Conservation (phyloP, 2,888 invertebrate species). For the Pristionchus arcanus region DNA sequence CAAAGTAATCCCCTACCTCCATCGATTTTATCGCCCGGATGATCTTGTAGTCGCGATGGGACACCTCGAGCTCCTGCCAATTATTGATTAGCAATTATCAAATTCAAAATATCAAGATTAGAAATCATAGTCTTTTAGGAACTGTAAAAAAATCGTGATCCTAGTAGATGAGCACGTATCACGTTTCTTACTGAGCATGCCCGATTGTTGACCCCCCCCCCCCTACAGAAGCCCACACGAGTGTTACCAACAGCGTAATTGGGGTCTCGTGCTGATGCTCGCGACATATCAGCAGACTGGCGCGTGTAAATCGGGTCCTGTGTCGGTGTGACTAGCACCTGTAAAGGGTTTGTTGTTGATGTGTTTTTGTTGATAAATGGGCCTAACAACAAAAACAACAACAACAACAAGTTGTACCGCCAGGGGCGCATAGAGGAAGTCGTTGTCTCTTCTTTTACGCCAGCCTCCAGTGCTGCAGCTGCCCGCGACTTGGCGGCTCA, state of each 20-base stretch:
- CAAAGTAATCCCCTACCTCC: neutral
- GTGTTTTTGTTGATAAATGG: no score
- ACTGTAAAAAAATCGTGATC: no score
- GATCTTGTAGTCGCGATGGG: slow-evolving; percentile 44
- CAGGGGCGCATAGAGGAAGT: neutral
- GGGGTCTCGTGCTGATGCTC: no score
- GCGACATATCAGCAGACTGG: no score
- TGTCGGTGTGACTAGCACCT: neutral
- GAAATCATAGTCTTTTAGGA: neutral
- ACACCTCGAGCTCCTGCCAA: neutral
- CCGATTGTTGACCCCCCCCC: no score
- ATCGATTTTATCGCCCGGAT: neutral
- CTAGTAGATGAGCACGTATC: neutral
- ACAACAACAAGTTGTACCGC: neutral
- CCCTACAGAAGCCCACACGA: no score
- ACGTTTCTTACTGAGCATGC: no score
- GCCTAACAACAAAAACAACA: neutral
- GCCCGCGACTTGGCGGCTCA: neutral
- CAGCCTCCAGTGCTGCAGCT: neutral
- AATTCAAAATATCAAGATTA: neutral
- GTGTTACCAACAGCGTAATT: no score
- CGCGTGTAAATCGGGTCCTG: neutral
- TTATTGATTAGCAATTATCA: neutral
- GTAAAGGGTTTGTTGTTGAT: neutral
- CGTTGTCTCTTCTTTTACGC: neutral